phyloP scores from a whole-genome alignment of 2,113 vertebrate genomes.

The Mesitornis unicolor region DNA sequence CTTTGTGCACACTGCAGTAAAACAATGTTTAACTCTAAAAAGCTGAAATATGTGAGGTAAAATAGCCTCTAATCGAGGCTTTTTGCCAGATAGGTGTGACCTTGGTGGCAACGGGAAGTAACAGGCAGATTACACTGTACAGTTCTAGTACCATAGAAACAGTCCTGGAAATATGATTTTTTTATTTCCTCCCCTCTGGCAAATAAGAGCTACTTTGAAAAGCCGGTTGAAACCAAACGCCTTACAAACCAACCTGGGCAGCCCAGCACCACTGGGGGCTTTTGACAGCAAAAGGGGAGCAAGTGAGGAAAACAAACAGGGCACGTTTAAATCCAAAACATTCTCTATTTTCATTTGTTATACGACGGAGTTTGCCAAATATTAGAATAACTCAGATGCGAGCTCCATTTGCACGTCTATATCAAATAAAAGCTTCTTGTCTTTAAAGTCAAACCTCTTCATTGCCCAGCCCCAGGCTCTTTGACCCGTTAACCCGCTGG shows the following conservation, averaged over 20 bases:
- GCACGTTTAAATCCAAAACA: fast-evolving
- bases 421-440: not conserved
- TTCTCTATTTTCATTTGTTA: not conserved
- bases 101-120: not conserved
- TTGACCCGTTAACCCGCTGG: not conserved
- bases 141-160: not conserved
- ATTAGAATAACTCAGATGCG: not conserved
- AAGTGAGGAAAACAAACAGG: not conserved
- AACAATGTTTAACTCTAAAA: not conserved
- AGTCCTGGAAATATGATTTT: not conserved
- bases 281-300: not conserved
- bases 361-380: not conserved
- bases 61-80: not conserved
- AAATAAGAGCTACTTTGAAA: not conserved
- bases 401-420: not conserved
- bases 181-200: not conserved
- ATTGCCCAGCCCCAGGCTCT: not conserved
- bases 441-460: not conserved
- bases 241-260: not conserved
- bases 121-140: not conserved
- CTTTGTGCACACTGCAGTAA: not conserved
- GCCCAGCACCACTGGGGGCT: too few relatives aligned
- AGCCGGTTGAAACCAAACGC: fast-evolving
- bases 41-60: not conserved
- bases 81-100: not conserved